These are phyloP conservation scores for Tiliacea citrago DNA, from an alignment of 2,888 invertebrate species.

Conservation along the genomic window DNA sequence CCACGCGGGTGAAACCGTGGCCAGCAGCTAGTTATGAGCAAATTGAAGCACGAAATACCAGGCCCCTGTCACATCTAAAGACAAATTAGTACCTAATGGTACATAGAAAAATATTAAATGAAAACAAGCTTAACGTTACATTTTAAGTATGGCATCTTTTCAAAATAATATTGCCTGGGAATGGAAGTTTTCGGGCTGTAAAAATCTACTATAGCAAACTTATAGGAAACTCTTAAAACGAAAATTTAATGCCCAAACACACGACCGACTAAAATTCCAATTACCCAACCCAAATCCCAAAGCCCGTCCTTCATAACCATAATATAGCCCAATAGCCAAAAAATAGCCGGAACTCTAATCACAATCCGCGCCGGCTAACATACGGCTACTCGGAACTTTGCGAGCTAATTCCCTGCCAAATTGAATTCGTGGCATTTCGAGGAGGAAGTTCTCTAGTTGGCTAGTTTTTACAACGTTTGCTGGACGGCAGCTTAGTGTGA, in stretches of 20 bases:
- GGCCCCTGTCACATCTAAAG: not conserved
- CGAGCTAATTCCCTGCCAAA: slow-evolving; percentile 73
- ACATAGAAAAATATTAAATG: not conserved
- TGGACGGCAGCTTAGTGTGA: not conserved
- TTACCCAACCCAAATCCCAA: not conserved
- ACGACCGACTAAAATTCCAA: slow-evolving; percentile 2
- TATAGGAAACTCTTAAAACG: not conserved
- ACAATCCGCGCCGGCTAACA: slow-evolving; percentile 63
- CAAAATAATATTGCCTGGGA: not conserved
- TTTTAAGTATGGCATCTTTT: not conserved
- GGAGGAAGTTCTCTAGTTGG: slow-evolving; percentile 1
- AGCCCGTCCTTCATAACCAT: not conserved
- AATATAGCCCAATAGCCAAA: slow-evolving; percentile 40
- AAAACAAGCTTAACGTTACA: not conserved
- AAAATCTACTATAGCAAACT: not conserved
- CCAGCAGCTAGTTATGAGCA: too few species aligned
- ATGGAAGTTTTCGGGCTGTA: not conserved
- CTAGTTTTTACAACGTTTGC: not conserved
- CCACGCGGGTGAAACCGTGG: too few species aligned
- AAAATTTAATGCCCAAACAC: not conserved
- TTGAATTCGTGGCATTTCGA: slow-evolving; percentile 71
- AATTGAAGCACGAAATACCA: not conserved
- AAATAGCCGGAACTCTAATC: slow-evolving; percentile 66
- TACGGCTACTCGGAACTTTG: slow-evolving; percentile 66
- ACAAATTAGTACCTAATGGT: not conserved